A percentile compares a stretch with the other conserved stretches of the same genome.
These are phyloP conservation scores for Meloidogyne chitwoodi DNA, from an alignment of 1,140 invertebrate species.

Conservation along the genomic window DNA sequence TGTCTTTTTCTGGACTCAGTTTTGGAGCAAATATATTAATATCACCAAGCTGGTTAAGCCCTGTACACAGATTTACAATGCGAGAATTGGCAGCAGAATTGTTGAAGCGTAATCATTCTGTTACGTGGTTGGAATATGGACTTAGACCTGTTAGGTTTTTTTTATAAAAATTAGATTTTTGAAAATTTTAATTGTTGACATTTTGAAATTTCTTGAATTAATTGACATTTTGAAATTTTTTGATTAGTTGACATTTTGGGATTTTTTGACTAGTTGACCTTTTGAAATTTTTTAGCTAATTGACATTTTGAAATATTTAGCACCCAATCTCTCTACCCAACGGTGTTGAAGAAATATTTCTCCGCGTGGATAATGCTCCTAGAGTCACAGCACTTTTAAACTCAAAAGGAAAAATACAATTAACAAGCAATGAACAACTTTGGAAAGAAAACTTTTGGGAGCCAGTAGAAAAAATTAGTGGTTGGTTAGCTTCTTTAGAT, in stretches of 20 bases:
- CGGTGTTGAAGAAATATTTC: constrained; percentile 46
- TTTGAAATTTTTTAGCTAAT: not conserved
- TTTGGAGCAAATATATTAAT: constrained; percentile 39
- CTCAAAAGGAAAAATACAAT: not conserved
- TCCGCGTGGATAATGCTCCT: constrained; percentile 31
- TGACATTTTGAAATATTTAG: constrained; percentile 31
- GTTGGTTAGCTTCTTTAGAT: constrained; percentile 51
- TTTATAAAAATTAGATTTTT: constrained; percentile 5
- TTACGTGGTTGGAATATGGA: constrained; percentile 59
- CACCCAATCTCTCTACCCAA: constrained; percentile 38
- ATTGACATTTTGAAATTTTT: constrained; percentile 4
- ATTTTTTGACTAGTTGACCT: not conserved
- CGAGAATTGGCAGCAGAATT: constrained; percentile 48
- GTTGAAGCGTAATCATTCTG: constrained; percentile 46
- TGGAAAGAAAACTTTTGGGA: constrained; percentile 44
- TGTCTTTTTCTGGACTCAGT: not conserved
- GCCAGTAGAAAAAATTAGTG: constrained; percentile 34
- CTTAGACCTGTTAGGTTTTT: constrained; percentile 31
- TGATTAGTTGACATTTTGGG: not conserved
- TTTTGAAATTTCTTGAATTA: not conserved
- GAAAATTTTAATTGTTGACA: not conserved
- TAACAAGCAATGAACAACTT: constrained; percentile 12
- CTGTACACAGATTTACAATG: constrained; percentile 52
- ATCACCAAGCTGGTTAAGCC: constrained; percentile 42
- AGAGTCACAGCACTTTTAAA: constrained; percentile 3